Conservation (phyloP, 2,797 vertebrate genomes). For the Lagocephalus sceleratus region DNA sequence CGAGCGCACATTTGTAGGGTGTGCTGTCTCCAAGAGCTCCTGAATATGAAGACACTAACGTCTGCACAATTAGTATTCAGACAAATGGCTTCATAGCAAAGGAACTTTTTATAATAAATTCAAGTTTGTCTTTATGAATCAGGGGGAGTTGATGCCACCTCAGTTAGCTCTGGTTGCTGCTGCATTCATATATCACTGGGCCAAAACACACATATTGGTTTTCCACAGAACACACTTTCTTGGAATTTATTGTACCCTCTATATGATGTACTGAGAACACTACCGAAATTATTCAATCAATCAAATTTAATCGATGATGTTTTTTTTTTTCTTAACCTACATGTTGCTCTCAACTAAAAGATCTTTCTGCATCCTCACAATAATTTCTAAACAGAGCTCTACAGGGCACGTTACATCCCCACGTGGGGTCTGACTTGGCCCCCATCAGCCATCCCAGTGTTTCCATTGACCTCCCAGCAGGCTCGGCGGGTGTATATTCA, state of each 20-base stretch:
- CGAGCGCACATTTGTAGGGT: conserved; percentile 5
- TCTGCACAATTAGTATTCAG: neutral
- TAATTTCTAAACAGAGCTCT: conserved; percentile 38
- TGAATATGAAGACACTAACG: neutral
- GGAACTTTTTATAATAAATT: neutral
- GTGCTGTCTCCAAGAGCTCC: neutral
- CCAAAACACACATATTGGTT: too few relatives aligned
- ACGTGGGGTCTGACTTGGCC: conserved; percentile 56
- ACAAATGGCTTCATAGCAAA: neutral
- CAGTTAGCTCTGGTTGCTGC: too few relatives aligned
- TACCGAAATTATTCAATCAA: too few relatives aligned
- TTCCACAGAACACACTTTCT: too few relatives aligned
- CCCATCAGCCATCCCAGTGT: conserved; percentile 39
- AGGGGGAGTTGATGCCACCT: neutral
- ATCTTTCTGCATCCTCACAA: too few relatives aligned
- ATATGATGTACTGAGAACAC: too few relatives aligned
- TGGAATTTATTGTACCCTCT: too few relatives aligned
- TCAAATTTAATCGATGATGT: too few relatives aligned
- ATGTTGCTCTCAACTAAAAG: too few relatives aligned
- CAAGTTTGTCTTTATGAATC: neutral
- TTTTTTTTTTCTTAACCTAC: too few relatives aligned
- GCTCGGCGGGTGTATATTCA: conserved; percentile 48
- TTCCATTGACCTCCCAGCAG: conserved; percentile 62
- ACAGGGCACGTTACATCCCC: conserved; percentile 63
- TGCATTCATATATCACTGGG: too few relatives aligned